Conservation (phyloP, 1,140 invertebrate genomes). For the Belonocnema kinseyi region DNA sequence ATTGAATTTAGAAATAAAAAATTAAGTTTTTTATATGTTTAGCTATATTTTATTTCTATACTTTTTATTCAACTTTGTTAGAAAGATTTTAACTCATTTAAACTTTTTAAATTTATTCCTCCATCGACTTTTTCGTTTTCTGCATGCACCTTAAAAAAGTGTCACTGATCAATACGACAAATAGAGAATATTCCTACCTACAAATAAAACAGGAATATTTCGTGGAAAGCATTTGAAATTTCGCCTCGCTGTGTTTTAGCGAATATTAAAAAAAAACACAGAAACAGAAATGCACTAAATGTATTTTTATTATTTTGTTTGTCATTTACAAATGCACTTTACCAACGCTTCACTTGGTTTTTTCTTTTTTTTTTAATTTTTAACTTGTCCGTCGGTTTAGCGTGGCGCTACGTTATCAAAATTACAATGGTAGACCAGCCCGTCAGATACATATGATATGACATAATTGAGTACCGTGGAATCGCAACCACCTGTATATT, state of each 20-base stretch:
- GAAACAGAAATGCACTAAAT: not conserved
- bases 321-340: slow-evolving; percentile 14
- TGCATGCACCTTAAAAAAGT: too few relatives aligned
- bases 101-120: too few relatives aligned
- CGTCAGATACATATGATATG: slow-evolving; percentile 36
- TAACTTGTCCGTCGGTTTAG: not conserved
- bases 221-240: not conserved
- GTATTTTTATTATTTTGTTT: not conserved
- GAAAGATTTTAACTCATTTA: too few relatives aligned
- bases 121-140: too few relatives aligned
- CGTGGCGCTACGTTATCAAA: slow-evolving; percentile 36
- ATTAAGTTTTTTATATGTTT: too few relatives aligned
- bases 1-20: too few relatives aligned
- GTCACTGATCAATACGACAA: too few relatives aligned
- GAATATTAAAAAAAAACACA: not conserved
- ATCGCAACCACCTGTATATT: slow-evolving; percentile 34
- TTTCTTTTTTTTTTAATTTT: not conserved
- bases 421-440: slow-evolving; percentile 37
- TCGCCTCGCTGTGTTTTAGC: not conserved
- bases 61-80: too few relatives aligned
- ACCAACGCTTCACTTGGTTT: slow-evolving; percentile 14
- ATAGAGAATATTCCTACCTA: too few relatives aligned
- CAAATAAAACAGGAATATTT: too few relatives aligned
- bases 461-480: slow-evolving; percentile 43
- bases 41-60: too few relatives aligned